Percentiles rank a stretch among this genome's conserved stretches.
Evolutionary conservation across 2,888 invertebrate species (phyloP).

Genomic region (Arctia plantaginis): DNA sequence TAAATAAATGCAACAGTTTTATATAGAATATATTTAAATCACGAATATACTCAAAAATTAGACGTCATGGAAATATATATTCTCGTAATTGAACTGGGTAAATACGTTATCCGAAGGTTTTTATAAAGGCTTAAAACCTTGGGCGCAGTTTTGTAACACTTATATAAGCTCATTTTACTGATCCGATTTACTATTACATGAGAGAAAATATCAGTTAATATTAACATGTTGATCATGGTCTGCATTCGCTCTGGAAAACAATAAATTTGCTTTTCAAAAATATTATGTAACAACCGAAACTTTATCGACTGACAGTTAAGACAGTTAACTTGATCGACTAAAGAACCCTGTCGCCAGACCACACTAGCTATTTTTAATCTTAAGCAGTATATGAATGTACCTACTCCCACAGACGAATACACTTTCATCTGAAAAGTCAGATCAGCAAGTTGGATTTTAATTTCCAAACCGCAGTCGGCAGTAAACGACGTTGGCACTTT

Average conservation of each 20-base stretch:
- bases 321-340: not conserved
- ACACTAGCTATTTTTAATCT: not conserved
- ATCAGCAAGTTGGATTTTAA: slow-evolving; percentile 83
- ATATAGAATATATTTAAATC: not conserved
- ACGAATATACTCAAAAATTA: not conserved
- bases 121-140: not conserved
- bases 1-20: not conserved
- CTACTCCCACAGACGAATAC: slow-evolving; percentile 34
- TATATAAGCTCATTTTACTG: not conserved
- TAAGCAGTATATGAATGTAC: not conserved
- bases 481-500: slow-evolving; percentile 82
- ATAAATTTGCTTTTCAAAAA: not conserved
- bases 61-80: not conserved
- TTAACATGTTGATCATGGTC: not conserved
- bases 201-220: not conserved
- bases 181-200: not conserved
- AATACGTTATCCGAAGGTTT: not conserved
- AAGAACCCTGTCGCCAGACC: not conserved
- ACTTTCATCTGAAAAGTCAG: slow-evolving; percentile 55
- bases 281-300: not conserved
- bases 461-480: slow-evolving; percentile 84
- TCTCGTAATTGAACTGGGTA: not conserved
- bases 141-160: not conserved
- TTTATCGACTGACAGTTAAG: not conserved
- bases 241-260: too few relatives aligned